Evolutionary conservation across 2,113 vertebrate species (phyloP).

Genomic region (Brachyhypopomus occidentalis): DNA sequence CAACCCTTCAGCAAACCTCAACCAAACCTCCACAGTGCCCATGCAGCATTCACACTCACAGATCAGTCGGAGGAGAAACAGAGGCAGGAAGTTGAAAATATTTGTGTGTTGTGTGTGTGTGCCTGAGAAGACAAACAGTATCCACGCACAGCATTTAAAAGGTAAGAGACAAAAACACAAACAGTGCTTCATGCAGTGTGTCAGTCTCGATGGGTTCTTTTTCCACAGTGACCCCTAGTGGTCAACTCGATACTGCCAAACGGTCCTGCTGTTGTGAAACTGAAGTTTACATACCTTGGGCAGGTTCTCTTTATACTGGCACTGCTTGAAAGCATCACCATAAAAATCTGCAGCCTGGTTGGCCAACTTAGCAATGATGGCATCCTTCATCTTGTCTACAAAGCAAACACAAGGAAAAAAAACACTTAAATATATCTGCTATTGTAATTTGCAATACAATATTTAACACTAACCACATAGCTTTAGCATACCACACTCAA

Average conservation of each 20-base stretch:
- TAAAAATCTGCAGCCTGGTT: constrained; percentile 98
- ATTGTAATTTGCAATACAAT: too few species aligned
- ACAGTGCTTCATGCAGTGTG: constrained; percentile 37
- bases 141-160: not conserved
- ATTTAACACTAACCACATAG: too few species aligned
- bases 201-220: not conserved
- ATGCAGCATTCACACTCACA: constrained; percentile 48
- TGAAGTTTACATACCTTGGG: constrained; percentile 86
- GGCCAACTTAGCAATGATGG: constrained; percentile 92
- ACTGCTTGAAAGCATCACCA: constrained; percentile 96
- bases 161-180: constrained; percentile 1
- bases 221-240: constrained; percentile 19
- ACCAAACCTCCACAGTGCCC: constrained; percentile 52
- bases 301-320: constrained; percentile 96
- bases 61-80: constrained; percentile 44
- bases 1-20: constrained; percentile 60
- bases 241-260: not conserved
- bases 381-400: constrained; percentile 97
- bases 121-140: not conserved
- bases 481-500: too few species aligned
- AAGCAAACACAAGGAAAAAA: constrained; percentile 15
- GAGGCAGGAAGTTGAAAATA: constrained; percentile 25
- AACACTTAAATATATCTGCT: too few species aligned
- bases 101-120: constrained; percentile 11
- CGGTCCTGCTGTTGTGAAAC: not conserved